Evolutionary conservation across 1,140 invertebrate species (phyloP), one percentile per base, ranked within the genome.

Genomic region (Panagrolaimus sp.): DNA sequence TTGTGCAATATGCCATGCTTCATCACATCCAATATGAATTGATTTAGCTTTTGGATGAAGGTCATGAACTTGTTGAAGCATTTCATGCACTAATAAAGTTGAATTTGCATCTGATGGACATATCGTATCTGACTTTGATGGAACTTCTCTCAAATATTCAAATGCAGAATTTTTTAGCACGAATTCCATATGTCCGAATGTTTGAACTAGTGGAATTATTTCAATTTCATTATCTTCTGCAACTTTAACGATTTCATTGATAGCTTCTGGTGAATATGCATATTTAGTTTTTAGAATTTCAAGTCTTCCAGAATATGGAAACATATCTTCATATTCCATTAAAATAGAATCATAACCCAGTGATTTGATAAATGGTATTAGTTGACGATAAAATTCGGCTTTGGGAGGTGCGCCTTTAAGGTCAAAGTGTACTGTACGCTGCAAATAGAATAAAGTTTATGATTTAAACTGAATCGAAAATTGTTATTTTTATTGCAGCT

Each of bases 251-350:
- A 57, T 87, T 16, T 86, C 85, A 9, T 78, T 74, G 1, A 94
- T 87, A 75, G 93, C 89, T 42, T 85, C 81, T 73, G 82, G 85
- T 0, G 87, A 87, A 80, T 96, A 97, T 63, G 89, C 88, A 86
- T 92, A 91, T 42, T 84, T 84, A 1, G 91, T 89, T 1, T 88
- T 85, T 7, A 95, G 83, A 1, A 86, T 83, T 14, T 84, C 84
- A 3, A 96, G 81, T 0, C 84, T 82, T 0, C 88, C 91, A 23
- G 84, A 85, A 84, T 91, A 98, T 0, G 95, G 94, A 84, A 97
- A 98, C 90, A 93, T 95, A 78, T 98, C 95, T 85, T 98, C 96
- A 85, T 96, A 98, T 84, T 98, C 95, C 67, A 96, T 85, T 0
- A 96, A 85, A n/a, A 96, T 83, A 0, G 91, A 92, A 62, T 91